Conservation (phyloP, 2,113 vertebrate genomes). For the Chitala chitala region DNA sequence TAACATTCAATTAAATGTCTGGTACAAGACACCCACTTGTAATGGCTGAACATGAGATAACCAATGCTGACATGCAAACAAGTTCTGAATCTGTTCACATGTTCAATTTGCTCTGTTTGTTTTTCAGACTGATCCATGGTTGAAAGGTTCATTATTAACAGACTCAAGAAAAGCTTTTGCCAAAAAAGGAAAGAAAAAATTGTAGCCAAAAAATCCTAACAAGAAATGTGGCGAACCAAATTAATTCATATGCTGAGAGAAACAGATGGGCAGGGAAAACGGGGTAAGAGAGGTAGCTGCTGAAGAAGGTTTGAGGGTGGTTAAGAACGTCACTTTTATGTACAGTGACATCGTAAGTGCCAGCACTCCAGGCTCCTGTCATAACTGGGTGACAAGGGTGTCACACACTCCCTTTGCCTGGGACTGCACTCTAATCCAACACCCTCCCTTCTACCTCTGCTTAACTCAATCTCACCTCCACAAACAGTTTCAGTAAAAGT, state of each 20-base stretch:
- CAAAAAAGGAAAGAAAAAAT: not conserved
- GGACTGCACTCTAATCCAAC: not conserved
- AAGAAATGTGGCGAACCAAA: not conserved
- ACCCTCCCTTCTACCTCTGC: too few relatives aligned
- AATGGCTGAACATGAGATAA: not conserved
- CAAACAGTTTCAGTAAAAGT: too few relatives aligned
- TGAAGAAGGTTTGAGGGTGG: not conserved
- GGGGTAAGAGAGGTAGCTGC: not conserved
- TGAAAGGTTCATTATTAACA: slow-evolving; percentile 20
- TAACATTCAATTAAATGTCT: not conserved
- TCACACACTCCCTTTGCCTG: not conserved
- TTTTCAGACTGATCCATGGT: not conserved
- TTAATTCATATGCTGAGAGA: too few relatives aligned
- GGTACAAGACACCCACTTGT: not conserved
- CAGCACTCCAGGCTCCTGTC: not conserved
- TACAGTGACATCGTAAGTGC: not conserved
- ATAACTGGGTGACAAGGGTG: not conserved
- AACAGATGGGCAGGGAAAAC: not conserved
- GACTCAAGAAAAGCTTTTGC: not conserved
- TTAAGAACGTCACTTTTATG: not conserved
- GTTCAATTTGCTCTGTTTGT: too few relatives aligned
- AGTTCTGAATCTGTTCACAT: too few relatives aligned
- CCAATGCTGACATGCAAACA: not conserved
- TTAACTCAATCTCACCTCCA: too few relatives aligned
- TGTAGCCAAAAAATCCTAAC: slow-evolving; percentile 3